These are phyloP conservation scores for Cephalopachus bancanus DNA, from an alignment of 2,797 vertebrate genomes.

Conservation along the genomic window DNA sequence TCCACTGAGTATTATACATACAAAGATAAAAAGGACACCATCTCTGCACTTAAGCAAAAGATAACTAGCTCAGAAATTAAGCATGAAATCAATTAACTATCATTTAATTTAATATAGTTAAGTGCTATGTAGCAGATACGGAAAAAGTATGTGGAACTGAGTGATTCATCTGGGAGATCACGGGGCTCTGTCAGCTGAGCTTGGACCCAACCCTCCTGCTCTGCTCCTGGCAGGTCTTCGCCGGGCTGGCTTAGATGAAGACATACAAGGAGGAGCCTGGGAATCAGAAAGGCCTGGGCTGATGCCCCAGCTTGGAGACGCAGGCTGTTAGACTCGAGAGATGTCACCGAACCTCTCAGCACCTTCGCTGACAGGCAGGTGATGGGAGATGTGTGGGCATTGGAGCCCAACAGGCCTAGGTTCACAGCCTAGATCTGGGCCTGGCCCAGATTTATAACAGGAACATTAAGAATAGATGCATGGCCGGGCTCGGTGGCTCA, in stretches of 20 bases:
- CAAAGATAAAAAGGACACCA: neutral
- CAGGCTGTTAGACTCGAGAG: neutral
- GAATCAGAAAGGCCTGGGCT: neutral
- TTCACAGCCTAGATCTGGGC: neutral
- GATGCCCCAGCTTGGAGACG: neutral
- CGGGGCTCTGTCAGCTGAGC: neutral
- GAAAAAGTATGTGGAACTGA: neutral
- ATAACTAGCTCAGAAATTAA: neutral
- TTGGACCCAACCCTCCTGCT: neutral
- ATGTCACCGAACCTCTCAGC: neutral
- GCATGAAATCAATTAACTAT: neutral
- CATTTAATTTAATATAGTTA: neutral
- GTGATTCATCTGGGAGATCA: neutral
- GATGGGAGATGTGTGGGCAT: neutral
- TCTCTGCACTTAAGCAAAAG: neutral
- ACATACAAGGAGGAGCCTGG: neutral
- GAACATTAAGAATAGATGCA: neutral
- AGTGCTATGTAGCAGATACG: neutral
- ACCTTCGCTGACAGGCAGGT: neutral
- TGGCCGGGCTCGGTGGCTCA: too few species aligned
- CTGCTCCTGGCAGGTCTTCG: neutral
- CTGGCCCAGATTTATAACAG: neutral
- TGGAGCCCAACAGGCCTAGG: neutral
- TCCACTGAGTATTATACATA: neutral
- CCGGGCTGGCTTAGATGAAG: neutral